Percentiles rank a stretch among this genome's conserved stretches.
These are phyloP conservation scores for Therioaphis trifolii DNA, from an alignment of 2,888 invertebrate species.

Conservation along the genomic window DNA sequence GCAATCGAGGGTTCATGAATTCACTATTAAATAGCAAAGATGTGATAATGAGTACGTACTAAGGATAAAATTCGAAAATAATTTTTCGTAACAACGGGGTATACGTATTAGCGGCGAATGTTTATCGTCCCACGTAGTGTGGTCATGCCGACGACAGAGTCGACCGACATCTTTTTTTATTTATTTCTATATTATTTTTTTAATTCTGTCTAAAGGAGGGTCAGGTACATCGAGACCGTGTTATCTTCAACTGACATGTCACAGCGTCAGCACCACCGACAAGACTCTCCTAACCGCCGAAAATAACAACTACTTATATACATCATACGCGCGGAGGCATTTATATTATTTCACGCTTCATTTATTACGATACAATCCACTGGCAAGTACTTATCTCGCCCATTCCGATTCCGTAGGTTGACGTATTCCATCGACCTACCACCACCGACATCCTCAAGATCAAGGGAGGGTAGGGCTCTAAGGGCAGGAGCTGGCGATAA, in stretches of 20 bases:
- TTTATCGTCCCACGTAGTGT: neutral
- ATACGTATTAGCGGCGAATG: neutral
- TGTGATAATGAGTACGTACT: neutral
- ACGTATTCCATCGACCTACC: constrained; percentile 39
- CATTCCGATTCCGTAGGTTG: constrained; percentile 58
- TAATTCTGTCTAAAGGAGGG: constrained; percentile 1
- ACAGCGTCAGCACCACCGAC: neutral
- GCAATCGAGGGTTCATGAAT: too few species aligned
- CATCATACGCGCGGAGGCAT: constrained; percentile 20
- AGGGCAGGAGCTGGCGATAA: constrained; percentile 17
- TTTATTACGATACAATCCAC: constrained; percentile 61
- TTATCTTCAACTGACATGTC: constrained; percentile 51
- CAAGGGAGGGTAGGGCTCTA: neutral
- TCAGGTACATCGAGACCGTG: neutral
- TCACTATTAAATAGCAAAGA: neutral
- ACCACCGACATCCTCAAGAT: neutral
- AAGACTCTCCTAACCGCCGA: neutral
- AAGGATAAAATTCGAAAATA: neutral
- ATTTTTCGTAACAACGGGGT: neutral
- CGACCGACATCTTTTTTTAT: neutral
- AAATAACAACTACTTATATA: constrained; percentile 48
- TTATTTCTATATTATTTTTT: constrained; percentile 37
- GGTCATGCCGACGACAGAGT: neutral
- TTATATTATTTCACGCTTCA: constrained; percentile 61
- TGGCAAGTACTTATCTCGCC: constrained; percentile 61